Evolutionary conservation across 2,888 invertebrate genomes (phyloP).

Genomic region (Torymus auratus): DNA sequence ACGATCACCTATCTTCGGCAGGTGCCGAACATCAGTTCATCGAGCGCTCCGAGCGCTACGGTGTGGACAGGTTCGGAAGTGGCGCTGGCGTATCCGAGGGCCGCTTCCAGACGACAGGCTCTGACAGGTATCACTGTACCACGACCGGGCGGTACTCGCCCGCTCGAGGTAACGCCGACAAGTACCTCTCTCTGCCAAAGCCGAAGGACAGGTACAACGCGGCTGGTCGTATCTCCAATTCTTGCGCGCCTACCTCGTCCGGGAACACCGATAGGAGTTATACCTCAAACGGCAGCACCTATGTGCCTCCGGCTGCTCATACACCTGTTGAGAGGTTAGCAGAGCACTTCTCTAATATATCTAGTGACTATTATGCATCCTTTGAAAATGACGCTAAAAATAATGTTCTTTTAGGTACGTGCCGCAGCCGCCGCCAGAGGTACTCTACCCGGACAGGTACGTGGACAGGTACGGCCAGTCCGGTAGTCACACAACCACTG

Average conservation of each 20-base stretch:
- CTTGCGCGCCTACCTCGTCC: conserved; percentile 64
- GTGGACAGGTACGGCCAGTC: conserved; percentile 82
- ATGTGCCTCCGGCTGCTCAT: conserved; percentile 85
- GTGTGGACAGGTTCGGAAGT: conserved; percentile 57
- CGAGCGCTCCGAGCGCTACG: conserved; percentile 54
- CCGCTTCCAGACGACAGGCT: conserved; percentile 64
- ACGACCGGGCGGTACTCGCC: conserved; percentile 72
- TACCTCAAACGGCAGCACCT: conserved; percentile 68
- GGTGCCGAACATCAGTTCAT: conserved; percentile 62
- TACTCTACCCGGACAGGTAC: conserved; percentile 73
- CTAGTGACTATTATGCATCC: no score
- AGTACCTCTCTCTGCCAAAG: conserved; percentile 73
- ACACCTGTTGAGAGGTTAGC: conserved; percentile 82
- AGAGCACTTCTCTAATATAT: no score
- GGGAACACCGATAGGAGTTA: conserved; percentile 68
- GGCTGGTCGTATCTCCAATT: conserved; percentile 66
- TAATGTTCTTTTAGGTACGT: conserved; percentile 77
- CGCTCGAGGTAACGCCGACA: conserved; percentile 68
- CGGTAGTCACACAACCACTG: conserved; percentile 84
- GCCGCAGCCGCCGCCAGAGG: conserved; percentile 77
- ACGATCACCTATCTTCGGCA: conserved; percentile 59
- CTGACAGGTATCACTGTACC: conserved; percentile 68
- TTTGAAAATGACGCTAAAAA: no score
- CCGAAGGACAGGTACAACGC: conserved; percentile 72
- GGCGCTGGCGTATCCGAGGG: conserved; percentile 52